Base-by-base conservation (phyloP, 2,888 invertebrate genomes). In the Pyrrhosoma nymphula region DNA sequence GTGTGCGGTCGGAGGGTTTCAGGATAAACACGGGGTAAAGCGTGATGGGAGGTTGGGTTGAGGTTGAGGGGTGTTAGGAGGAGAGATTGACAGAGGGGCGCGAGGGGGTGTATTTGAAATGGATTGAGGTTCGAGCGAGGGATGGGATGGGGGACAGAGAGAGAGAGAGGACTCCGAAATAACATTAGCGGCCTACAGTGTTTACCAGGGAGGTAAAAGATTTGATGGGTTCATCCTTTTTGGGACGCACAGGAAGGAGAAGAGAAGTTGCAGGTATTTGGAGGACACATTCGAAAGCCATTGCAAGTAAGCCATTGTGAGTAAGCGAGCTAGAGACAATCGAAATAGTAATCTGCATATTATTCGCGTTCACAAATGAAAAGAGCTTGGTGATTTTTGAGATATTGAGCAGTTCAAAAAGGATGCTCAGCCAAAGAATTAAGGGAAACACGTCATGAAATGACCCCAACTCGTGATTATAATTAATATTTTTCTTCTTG, bases 151-250 rank as follows among this genome's bases (percentile, higher is more conserved):
- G 14, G n/a, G 10, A 10, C 56, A 35, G 82, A 16, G 16, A 35
- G 82, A 10, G 89, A 35, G 82, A 16, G 16, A 35, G 82, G 82
- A 82, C 82, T 82, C 82, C 16, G 18, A 82, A 82, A 82, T 82
- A 82, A 82, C 82, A 82, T 82, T 82, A 82, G 82, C 82, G 82
- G 82, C 82, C 35, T 82, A 35, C n/a, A 89, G 89, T n/a, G 89
- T 56, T 47, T 56, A 56, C 55, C n/a, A 89, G 26, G 26, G 47
- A 26, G 89, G 89, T 47, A 55, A 89, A 60, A 89, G 89, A 47
- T 56, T 47, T n/a, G 89, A 89, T 89, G 89, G 47, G 89, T 10
- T 47, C 55, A 26, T 56, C 56, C 56, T 26, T 89, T 26, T 18
- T n/a, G 89, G n/a, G 55, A 56, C 56, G 55, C n/a, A 55, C 16